Conservation (phyloP, 2,888 invertebrate genomes). For the Cheiracanthium punctorium region DNA sequence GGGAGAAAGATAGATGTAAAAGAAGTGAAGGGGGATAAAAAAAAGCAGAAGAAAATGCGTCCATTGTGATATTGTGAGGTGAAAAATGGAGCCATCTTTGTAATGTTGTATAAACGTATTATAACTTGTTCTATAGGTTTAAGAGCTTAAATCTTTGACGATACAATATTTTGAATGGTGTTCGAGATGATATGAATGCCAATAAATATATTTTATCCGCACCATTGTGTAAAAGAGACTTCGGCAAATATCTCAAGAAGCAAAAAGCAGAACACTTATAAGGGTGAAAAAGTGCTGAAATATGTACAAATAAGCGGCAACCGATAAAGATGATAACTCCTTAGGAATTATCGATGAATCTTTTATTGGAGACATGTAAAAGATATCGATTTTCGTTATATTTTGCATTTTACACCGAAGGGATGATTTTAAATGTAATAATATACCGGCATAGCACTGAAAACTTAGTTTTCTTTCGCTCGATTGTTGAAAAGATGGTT, state of each 20-base stretch:
- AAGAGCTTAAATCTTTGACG: background rate
- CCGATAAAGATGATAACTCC: too few species aligned
- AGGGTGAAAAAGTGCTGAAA: too few species aligned
- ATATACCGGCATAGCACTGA: too few species aligned
- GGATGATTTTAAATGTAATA: too few species aligned
- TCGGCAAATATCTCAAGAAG: background rate
- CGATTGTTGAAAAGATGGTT: too few species aligned
- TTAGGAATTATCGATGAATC: too few species aligned
- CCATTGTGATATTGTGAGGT: constrained; percentile 10
- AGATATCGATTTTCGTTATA: too few species aligned
- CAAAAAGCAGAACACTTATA: background rate
- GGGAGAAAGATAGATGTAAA: background rate
- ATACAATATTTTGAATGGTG: background rate
- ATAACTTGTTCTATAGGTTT: constrained; percentile 10
- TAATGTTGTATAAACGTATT: background rate
- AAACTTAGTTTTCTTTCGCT: too few species aligned
- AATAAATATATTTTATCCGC: background rate
- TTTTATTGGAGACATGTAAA: too few species aligned
- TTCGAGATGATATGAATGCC: background rate
- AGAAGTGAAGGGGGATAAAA: background rate
- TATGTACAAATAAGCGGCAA: too few species aligned
- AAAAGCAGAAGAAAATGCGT: background rate
- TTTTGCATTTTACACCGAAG: too few species aligned
- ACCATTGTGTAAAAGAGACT: background rate
- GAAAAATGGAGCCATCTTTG: constrained; percentile 6